These are phyloP conservation scores for Aphelenchoides besseyi DNA, from an alignment of 1,140 invertebrate species.

Conservation along the genomic window DNA sequence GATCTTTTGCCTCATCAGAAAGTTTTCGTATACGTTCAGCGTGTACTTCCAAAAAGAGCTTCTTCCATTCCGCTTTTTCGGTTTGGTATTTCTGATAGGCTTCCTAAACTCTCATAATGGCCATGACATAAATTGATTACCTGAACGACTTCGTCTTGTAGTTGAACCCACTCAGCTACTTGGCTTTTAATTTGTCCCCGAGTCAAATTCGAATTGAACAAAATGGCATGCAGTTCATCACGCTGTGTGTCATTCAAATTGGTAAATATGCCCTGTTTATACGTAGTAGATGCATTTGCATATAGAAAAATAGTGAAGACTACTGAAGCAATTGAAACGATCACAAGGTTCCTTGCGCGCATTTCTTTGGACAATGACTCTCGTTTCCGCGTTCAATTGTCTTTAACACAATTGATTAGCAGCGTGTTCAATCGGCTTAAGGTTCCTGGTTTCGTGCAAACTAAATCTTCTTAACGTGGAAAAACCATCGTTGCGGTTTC, in stretches of 20 bases:
- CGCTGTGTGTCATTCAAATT: background rate
- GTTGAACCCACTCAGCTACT: background rate
- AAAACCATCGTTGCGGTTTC: too few species aligned
- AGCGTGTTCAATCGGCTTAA: too few species aligned
- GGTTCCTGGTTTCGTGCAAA: too few species aligned
- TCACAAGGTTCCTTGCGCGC: too few species aligned
- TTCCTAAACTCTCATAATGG: background rate
- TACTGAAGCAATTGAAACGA: too few species aligned
- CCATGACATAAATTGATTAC: background rate
- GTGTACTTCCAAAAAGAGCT: conserved; percentile 8
- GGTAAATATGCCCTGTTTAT: background rate
- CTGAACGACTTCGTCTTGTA: background rate
- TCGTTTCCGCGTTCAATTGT: too few species aligned
- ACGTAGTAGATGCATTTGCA: too few species aligned
- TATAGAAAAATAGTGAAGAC: too few species aligned
- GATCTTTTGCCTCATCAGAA: background rate
- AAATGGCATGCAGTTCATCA: background rate
- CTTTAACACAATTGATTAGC: too few species aligned
- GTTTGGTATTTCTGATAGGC: background rate
- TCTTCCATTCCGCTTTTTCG: conserved; percentile 5
- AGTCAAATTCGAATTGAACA: conserved; percentile 1
- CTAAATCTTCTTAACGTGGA: too few species aligned
- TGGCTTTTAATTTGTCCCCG: background rate
- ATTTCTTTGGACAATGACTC: too few species aligned
- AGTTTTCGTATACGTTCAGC: background rate